Evolutionary conservation across 2,888 invertebrate species (phyloP).

Genomic region (Junonia oenone): DNA sequence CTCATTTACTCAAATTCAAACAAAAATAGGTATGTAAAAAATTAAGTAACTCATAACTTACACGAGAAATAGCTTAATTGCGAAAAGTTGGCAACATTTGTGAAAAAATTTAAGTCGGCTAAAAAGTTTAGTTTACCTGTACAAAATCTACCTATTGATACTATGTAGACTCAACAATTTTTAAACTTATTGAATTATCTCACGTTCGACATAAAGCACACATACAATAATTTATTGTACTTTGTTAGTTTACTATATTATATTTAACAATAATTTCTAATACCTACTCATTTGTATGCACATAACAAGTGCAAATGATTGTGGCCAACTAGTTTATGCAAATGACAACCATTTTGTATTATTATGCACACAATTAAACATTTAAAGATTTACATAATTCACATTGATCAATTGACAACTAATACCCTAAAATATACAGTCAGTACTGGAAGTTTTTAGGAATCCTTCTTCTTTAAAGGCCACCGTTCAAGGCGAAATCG

Average conservation of each 20-base stretch:
- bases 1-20: conserved; percentile 26
- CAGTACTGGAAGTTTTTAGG: conserved; percentile 29
- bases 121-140: conserved; percentile 1
- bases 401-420: background rate
- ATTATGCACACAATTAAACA: conserved; percentile 14
- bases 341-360: conserved; percentile 17
- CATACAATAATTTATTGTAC: conserved; percentile 56
- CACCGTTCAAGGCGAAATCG: conserved; percentile 56
- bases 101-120: background rate
- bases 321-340: conserved; percentile 13
- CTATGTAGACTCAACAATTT: background rate
- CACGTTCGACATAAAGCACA: conserved; percentile 35
- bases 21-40: conserved; percentile 4
- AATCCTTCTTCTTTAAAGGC: conserved; percentile 43
- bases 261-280: conserved; percentile 52
- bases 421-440: conserved; percentile 10
- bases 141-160: conserved; percentile 1
- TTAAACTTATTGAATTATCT: background rate
- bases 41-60: background rate
- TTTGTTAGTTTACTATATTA: conserved; percentile 51
- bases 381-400: conserved; percentile 17
- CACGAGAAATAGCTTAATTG: no score
- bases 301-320: conserved; percentile 11
- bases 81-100: background rate
- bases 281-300: conserved; percentile 23